Evolutionary conservation across 2,113 vertebrate genomes (phyloP).

Genomic region (Scomber japonicus): DNA sequence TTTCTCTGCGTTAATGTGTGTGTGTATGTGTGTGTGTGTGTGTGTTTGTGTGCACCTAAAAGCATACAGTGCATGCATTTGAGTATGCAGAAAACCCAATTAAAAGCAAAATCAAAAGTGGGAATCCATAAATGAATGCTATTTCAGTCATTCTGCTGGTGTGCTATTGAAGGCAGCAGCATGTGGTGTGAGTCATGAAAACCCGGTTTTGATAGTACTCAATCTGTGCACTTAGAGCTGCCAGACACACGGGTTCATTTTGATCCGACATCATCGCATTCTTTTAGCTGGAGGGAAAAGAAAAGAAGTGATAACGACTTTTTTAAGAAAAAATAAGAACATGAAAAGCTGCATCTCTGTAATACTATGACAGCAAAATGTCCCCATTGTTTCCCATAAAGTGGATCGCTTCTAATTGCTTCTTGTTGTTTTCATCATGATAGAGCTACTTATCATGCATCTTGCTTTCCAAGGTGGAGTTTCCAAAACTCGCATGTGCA

Average conservation of each 20-base stretch:
- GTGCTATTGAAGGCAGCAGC: constrained; percentile 45
- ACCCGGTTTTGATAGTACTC: constrained; percentile 15
- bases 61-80: constrained; percentile 13
- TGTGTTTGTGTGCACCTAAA: constrained; percentile 15
- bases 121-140: constrained; percentile 49
- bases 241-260: constrained; percentile 45
- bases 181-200: constrained; percentile 43
- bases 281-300: constrained; percentile 18
- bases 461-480: neutral
- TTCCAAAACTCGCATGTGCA: neutral
- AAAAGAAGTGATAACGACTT: constrained; percentile 17
- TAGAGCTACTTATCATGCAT: constrained; percentile 2
- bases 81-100: constrained; percentile 49
- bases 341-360: constrained; percentile 14
- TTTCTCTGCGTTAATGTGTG: neutral
- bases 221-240: constrained; percentile 38
- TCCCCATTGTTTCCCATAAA: constrained; percentile 34
- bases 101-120: constrained; percentile 60
- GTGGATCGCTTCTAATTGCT: constrained; percentile 14
- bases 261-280: constrained; percentile 26
- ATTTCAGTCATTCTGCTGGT: constrained; percentile 45
- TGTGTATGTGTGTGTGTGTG: constrained; percentile 14
- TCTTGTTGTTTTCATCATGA: constrained; percentile 15
- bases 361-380: constrained; percentile 8
- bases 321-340: constrained; percentile 29